These are phyloP conservation scores for Ceyx melanurus DNA, from an alignment of 2,113 vertebrate genomes.

Conservation along the genomic window DNA sequence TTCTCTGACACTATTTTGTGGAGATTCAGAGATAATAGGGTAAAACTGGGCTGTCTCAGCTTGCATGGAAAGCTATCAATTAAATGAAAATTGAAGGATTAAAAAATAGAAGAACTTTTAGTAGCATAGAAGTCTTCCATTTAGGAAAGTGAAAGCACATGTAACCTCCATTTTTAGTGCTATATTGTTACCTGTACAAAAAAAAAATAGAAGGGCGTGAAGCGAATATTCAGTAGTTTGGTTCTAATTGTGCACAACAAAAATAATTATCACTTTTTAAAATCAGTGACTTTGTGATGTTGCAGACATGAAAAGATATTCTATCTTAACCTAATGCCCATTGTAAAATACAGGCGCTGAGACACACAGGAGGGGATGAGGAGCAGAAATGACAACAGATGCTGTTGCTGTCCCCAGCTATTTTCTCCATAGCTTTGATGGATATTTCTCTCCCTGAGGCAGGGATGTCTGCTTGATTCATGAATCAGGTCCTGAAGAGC, in stretches of 20 bases:
- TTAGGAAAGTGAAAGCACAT: not conserved
- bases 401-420: not conserved
- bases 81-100: not conserved
- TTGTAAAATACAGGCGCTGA: not conserved
- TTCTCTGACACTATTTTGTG: not conserved
- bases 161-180: not conserved
- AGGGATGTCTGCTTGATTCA: not conserved
- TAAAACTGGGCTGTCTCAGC: not conserved
- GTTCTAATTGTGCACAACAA: not conserved
- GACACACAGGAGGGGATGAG: not conserved
- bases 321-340: not conserved
- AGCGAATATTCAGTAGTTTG: not conserved
- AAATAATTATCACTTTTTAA: not conserved
- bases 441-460: not conserved
- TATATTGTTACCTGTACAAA: not conserved
- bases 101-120: not conserved
- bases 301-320: not conserved
- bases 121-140: not conserved
- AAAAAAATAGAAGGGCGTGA: not conserved
- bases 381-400: constrained; percentile 1
- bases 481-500: not conserved
- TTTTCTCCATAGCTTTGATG: not conserved
- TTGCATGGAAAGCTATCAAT: not conserved
- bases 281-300: not conserved
- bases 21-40: not conserved